These are phyloP conservation scores for Paramormyrops hopkinsi DNA, from an alignment of 2,797 vertebrate genomes.

Conservation along the genomic window DNA sequence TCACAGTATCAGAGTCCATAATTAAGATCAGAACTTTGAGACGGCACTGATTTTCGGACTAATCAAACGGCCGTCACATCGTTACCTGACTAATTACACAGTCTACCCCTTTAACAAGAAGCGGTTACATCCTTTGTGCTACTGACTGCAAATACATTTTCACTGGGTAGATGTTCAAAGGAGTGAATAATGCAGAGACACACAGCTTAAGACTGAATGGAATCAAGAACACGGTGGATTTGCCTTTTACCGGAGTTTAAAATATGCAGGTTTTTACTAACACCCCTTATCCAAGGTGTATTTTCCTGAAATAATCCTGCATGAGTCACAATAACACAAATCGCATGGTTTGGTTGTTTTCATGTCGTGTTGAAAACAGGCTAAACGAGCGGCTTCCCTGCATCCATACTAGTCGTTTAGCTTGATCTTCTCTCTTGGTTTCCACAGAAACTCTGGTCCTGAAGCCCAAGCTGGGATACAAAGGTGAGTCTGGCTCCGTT, in stretches of 20 bases:
- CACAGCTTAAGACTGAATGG: background rate
- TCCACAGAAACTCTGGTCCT: slow-evolving; percentile 64
- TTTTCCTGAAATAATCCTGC: background rate
- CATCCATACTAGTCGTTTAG: background rate
- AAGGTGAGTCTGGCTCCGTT: slow-evolving; percentile 47
- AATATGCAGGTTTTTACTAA: background rate
- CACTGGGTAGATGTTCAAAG: background rate
- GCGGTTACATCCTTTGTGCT: background rate
- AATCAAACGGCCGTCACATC: background rate
- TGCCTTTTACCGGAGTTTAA: background rate
- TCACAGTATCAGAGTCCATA: background rate
- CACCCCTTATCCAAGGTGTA: background rate
- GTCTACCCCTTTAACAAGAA: background rate
- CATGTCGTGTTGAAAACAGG: background rate
- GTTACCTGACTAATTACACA: background rate
- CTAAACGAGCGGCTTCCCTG: background rate
- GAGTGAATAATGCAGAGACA: background rate
- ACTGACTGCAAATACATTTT: background rate
- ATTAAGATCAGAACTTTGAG: background rate
- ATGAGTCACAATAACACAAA: background rate
- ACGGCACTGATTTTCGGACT: background rate
- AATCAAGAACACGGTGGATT: background rate
- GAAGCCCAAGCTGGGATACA: slow-evolving; percentile 55
- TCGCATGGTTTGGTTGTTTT: background rate
- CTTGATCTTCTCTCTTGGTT: background rate